Evolutionary conservation across 2,888 invertebrate genomes (phyloP).

Genomic region (Isotomurus palustris): DNA sequence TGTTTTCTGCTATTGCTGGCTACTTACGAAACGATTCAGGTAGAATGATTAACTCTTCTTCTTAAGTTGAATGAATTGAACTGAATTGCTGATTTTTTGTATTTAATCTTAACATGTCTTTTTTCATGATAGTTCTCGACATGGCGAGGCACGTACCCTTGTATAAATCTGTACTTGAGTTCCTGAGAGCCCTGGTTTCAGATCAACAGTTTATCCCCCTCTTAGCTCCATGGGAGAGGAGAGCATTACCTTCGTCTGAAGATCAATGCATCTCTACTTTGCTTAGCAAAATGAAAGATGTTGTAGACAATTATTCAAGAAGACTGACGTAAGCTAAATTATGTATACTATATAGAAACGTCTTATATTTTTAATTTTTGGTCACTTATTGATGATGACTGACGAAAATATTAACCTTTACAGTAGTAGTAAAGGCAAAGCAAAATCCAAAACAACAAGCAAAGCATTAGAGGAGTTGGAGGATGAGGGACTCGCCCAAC

Average conservation of each 20-base stretch:
- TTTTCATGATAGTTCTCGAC: constrained; percentile 67
- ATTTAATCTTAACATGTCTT: constrained; percentile 16
- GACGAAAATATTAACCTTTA: no score
- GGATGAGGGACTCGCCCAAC: constrained; percentile 79
- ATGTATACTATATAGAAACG: neutral
- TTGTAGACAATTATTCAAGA: constrained; percentile 86
- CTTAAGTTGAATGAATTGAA: neutral
- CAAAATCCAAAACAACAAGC: constrained; percentile 48
- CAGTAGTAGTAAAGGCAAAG: constrained; percentile 43
- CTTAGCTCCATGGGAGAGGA: constrained; percentile 57
- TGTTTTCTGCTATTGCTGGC: constrained; percentile 81
- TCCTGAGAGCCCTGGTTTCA: constrained; percentile 72
- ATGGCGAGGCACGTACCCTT: constrained; percentile 95
- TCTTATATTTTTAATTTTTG: neutral
- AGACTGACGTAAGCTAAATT: constrained; percentile 63
- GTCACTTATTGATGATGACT: no score
- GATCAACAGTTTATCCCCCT: constrained; percentile 60
- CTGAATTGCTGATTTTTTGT: neutral
- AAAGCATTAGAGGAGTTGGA: constrained; percentile 63
- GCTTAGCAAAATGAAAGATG: constrained; percentile 79
- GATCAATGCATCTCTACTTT: constrained; percentile 69
- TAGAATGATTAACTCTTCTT: constrained; percentile 47
- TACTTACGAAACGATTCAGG: constrained; percentile 89
- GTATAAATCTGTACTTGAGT: constrained; percentile 76
- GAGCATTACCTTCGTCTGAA: constrained; percentile 43